Evolutionary conservation across 2,797 vertebrate genomes (phyloP), one percentile per base, ranked within the genome.

Genomic region (Sandelia bainsii): DNA sequence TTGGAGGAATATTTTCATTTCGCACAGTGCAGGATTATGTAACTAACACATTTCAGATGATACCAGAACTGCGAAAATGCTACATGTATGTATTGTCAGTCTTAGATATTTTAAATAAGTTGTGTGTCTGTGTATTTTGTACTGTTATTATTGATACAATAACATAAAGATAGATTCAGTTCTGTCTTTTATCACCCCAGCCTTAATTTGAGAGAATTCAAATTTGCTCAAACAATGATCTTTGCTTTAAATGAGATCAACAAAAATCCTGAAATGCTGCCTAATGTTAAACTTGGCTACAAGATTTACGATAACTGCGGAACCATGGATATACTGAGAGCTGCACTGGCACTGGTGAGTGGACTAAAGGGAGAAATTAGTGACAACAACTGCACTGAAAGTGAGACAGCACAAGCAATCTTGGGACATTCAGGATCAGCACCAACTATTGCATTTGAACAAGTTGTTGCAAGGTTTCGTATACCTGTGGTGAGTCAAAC

Each of bases 1-100:
- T 95, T 0, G 95, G 95, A 62, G 94, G 93, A 66, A 94, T 95
- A 72, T 95, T 95, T 83, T 95, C 94, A 46, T 94, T 95, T 80
- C 92, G 88, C 52, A 94, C 93, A 20, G 70, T 83, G 44, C 91
- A 93, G 72, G 83, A 93, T 49, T 83, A 89, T 60, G 77, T 83
- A 16, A 57, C 62, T 42, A 80, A 94, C 56, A 85, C 87, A 46
- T 95, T 93, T 87, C 75, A 84, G 76, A 84, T 52, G 39, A 65
- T 91, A 72, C 95, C 94, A 57, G 70, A 75, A 70, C 48, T 74
- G 23, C 72, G 89, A 16, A 88, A 86, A 86, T 95, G 94, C 79
- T 90, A 88, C 17, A 88, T 92, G 94, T 95, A 92, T 57, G 94
- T 91, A 63, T 53, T 61, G 1, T 13, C 22, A 11, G 11, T 16